Percentiles rank a stretch among this genome's conserved stretches.
Conservation (phyloP, 1,140 invertebrate species). For the Aphelenchoides besseyi region DNA sequence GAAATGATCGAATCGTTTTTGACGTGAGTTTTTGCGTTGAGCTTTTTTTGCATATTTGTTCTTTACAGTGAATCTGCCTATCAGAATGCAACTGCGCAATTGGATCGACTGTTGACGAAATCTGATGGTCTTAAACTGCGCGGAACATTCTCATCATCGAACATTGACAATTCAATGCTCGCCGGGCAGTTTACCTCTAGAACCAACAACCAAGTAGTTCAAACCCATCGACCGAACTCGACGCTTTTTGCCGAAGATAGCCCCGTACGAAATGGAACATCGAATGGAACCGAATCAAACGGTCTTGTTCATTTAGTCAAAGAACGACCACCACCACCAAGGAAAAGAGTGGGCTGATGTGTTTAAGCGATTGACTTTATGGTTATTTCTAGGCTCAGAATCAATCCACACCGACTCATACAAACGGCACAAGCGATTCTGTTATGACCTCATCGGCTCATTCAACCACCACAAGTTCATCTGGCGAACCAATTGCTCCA, state of each 20-base stretch:
- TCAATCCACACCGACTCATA: not conserved
- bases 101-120: slow-evolving; percentile 20
- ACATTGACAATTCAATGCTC: slow-evolving; percentile 30
- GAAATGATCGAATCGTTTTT: slow-evolving; percentile 19
- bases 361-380: slow-evolving; percentile 11
- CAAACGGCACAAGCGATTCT: not conserved
- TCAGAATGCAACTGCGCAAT: slow-evolving; percentile 13
- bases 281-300: not conserved
- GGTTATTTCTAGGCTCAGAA: not conserved
- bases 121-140: slow-evolving; percentile 22
- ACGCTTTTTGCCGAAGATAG: slow-evolving; percentile 13
- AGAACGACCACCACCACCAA: slow-evolving; percentile 18
- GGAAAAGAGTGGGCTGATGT: slow-evolving; percentile 15
- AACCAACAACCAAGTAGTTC: not conserved
- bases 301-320: slow-evolving; percentile 24
- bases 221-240: slow-evolving; percentile 34
- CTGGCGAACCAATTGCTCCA: not conserved
- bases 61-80: slow-evolving; percentile 20
- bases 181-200: slow-evolving; percentile 15
- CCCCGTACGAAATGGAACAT: slow-evolving; percentile 17
- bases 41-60: not conserved
- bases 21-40: slow-evolving; percentile 14
- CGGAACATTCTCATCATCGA: slow-evolving; percentile 26
- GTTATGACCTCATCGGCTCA: slow-evolving; percentile 12
- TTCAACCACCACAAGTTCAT: slow-evolving; percentile 12